Base-by-base conservation (phyloP, 2,888 invertebrate species). In the Monoplex corrugatus region DNA sequence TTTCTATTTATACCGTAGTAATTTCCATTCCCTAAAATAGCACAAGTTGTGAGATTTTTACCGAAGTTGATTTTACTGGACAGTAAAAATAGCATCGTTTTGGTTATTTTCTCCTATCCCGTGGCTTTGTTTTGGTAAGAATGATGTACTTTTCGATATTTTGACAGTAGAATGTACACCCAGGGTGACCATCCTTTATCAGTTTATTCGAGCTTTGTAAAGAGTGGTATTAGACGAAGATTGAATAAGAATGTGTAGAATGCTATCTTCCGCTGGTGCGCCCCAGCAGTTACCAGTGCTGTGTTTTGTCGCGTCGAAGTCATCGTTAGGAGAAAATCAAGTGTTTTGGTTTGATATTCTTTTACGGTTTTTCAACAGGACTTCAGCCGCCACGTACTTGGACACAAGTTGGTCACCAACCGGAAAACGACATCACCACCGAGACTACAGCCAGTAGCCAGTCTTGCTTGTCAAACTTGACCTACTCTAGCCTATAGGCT, bases 41-140 rank as follows among this genome's bases (percentile, higher is more conserved):
- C 92, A 92, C 93, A 92, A 92, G 91, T 92, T 92, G 92, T 89
- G 92, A 83, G 92, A 92, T 92, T 93, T 93, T 92, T 91, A 92
- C 89, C 90, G 91, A 92, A 92, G 92, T 91, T 92, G 92, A 94
- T 93, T 93, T 93, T 93, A 95, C 94, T 95, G 95, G 95, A 93
- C 93, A 94, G 94, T 95, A 95, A 94, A 95, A 95, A 95, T 95
- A 95, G 95, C 93, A 93, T 93, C 90, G 91, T 90, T 91, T 92
- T 92, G 91, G 93, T 93, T 94, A 94, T 93, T 93, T 93, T 92
- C 92, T 91, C 91, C 91, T 91, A 91, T 92, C 91, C 92, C 90
- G 91, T 93, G 91, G 91, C 91, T 87, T 91, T 91, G 91, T 91
- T 93, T 93, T 92, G 92, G 93, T 93, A 93, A 93, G 94, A 91